Base-by-base conservation (phyloP, 2,113 vertebrate genomes). In the Neolamprologus sp. region DNA sequence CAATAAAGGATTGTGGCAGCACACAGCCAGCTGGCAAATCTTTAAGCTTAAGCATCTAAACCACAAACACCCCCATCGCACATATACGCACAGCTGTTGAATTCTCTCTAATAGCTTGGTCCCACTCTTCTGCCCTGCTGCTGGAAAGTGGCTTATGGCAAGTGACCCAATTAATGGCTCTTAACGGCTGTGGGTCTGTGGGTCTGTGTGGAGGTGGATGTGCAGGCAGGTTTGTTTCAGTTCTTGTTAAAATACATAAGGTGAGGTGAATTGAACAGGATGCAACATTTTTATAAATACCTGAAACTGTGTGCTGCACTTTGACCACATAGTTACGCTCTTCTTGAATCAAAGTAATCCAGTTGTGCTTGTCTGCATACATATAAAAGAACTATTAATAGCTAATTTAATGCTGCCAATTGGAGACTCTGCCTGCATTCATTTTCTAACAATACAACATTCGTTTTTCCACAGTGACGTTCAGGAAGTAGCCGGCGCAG, bases 381-480 rank as follows among this genome's bases (percentile, higher is more conserved):
- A 51, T 3, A 33, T 28, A 78, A 51, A 51, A 78, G 1, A 33
- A 30, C 0, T 78, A 30, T 19, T 78, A 49, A 78, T 2, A 33
- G 26, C 26, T 33, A 9, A 51, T 13, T 78, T 78, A 81, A 45
- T 81, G 35, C 54, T 58, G 35, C 54, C 10, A 54, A 28, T 3
- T 57, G 55, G 35, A 42, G 2, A 42, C 4, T n/a, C 8, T 11
- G 2, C 5, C 10, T 7, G 5, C 33, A 9, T 26, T 13, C 1
- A 73, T 26, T 81, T 7, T 60, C 8, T 28, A 51, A 85, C 8
- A 10, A 16, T 82, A 40, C 21, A 35, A 6, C 19, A 33, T 87
- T 30, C 1, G 0, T 68, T 5, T 19, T 73, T 86, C 17, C 81
- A 37, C 96, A 99, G 98, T 89, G 97, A 96, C 42, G 92, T 95